Evolutionary conservation across 2,888 invertebrate genomes (phyloP).

Genomic region (Eulithis testata): DNA sequence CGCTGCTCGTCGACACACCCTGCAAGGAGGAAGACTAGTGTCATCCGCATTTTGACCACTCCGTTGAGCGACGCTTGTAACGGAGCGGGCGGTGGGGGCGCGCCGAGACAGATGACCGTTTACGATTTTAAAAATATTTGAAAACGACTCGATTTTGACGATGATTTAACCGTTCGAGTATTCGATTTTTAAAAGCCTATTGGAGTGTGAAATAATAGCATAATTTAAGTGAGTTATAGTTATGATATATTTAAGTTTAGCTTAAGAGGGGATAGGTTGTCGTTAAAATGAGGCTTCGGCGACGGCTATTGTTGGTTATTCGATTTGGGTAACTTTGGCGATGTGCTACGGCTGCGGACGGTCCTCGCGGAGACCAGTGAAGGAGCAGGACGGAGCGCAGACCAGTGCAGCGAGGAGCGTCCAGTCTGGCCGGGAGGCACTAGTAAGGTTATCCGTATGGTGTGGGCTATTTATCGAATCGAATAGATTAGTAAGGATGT

Average conservation of each 20-base stretch:
- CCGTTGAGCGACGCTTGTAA: constrained; percentile 5
- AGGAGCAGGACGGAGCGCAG: constrained; percentile 26
- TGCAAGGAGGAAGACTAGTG: constrained; percentile 76
- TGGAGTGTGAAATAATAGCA: constrained; percentile 70
- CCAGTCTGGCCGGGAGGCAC: constrained; percentile 58
- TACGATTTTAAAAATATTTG: constrained; percentile 51
- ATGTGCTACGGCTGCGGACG: constrained; percentile 36
- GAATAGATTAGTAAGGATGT: constrained; percentile 72
- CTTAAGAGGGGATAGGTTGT: constrained; percentile 76
- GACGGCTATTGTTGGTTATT: constrained; percentile 78
- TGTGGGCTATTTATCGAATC: constrained; percentile 81
- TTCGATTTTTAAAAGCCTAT: constrained; percentile 72
- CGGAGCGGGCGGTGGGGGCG: background rate
- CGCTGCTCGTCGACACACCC: constrained; percentile 76
- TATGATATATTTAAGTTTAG: constrained; percentile 57
- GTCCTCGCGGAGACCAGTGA: constrained; percentile 52
- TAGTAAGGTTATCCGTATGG: constrained; percentile 64
- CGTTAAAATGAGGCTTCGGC: constrained; percentile 65
- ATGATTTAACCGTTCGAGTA: constrained; percentile 56
- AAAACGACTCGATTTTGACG: constrained; percentile 49
- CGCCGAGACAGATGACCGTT: constrained; percentile 41
- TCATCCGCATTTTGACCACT: background rate
- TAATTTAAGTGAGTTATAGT: constrained; percentile 67
- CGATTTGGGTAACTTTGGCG: constrained; percentile 70
- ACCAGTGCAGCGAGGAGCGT: constrained; percentile 56